Percentiles rank a stretch among this genome's conserved stretches.
Evolutionary conservation across 2,888 invertebrate species (phyloP).

Genomic region (Oligia latruncula): DNA sequence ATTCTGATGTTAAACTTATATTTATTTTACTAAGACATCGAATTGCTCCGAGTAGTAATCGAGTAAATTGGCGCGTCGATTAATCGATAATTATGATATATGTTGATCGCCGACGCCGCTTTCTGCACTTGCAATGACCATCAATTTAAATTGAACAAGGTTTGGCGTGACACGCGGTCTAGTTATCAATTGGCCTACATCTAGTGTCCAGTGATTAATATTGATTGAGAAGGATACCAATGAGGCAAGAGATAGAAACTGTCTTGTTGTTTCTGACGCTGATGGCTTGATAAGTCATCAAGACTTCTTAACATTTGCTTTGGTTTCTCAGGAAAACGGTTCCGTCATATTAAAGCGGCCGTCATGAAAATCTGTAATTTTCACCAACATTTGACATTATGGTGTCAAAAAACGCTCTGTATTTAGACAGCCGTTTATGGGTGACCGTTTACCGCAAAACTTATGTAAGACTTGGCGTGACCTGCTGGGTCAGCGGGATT

Average conservation of each 20-base stretch:
- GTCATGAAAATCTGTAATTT: not conserved
- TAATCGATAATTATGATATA: conserved; percentile 41
- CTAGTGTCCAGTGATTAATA: conserved; percentile 51
- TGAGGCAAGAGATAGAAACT: conserved; percentile 8
- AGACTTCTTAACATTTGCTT: not conserved
- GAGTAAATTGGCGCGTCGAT: conserved; percentile 49
- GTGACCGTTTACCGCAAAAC: not conserved
- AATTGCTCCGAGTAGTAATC: conserved; percentile 62
- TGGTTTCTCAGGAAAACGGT: not conserved
- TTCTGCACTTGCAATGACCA: conserved; percentile 60
- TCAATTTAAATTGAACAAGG: conserved; percentile 59
- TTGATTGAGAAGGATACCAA: conserved; percentile 49
- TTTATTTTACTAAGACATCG: conserved; percentile 73
- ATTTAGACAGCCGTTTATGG: not conserved
- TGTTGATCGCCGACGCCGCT: conserved; percentile 37
- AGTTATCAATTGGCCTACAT: conserved; percentile 63
- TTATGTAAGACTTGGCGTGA: not conserved
- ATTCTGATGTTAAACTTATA: conserved; percentile 70
- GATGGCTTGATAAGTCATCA: not conserved
- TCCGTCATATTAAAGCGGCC: not conserved
- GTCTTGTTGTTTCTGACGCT: conserved; percentile 12
- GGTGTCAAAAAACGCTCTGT: not conserved
- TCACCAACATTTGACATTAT: not conserved
- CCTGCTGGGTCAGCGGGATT: too few species aligned
- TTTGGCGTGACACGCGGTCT: conserved; percentile 50